Conservation (phyloP, 2,888 invertebrate genomes). For the Mythimna lalbum region DNA sequence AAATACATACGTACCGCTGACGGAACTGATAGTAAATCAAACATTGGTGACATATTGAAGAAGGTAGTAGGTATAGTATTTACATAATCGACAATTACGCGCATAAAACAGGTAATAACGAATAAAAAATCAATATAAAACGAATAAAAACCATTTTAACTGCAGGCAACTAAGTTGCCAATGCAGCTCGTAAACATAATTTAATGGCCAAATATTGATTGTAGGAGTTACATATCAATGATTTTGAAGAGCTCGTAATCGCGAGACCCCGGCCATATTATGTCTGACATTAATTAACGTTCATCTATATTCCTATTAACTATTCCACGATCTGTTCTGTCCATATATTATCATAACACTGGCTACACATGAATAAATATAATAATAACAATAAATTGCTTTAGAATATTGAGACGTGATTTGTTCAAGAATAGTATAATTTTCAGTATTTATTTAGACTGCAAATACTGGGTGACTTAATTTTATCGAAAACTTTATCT, state of each 20-base stretch:
- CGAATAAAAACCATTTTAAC: conserved; percentile 29
- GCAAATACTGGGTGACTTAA: neutral
- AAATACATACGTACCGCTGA: neutral
- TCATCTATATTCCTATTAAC: conserved; percentile 62
- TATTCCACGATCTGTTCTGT: conserved; percentile 58
- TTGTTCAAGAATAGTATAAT: conserved; percentile 30
- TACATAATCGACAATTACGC: neutral
- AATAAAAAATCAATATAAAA: conserved; percentile 28
- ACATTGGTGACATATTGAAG: conserved; percentile 8
- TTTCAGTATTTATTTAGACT: conserved; percentile 2
- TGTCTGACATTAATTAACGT: conserved; percentile 58
- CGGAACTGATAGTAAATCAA: neutral
- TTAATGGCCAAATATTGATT: conserved; percentile 46
- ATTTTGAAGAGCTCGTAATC: conserved; percentile 33
- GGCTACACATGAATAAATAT: conserved; percentile 42
- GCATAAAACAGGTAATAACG: conserved; percentile 24
- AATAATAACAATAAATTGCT: conserved; percentile 55
- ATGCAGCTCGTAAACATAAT: conserved; percentile 47
- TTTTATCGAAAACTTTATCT: neutral
- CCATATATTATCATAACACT: conserved; percentile 56
- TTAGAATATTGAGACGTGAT: conserved; percentile 30
- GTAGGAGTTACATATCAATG: conserved; percentile 24
- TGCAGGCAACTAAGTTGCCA: conserved; percentile 26
- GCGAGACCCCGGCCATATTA: conserved; percentile 27
- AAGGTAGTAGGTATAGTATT: neutral